Evolutionary conservation across 1,140 invertebrate genomes (phyloP).

Genomic region (Spodoptera litura): DNA sequence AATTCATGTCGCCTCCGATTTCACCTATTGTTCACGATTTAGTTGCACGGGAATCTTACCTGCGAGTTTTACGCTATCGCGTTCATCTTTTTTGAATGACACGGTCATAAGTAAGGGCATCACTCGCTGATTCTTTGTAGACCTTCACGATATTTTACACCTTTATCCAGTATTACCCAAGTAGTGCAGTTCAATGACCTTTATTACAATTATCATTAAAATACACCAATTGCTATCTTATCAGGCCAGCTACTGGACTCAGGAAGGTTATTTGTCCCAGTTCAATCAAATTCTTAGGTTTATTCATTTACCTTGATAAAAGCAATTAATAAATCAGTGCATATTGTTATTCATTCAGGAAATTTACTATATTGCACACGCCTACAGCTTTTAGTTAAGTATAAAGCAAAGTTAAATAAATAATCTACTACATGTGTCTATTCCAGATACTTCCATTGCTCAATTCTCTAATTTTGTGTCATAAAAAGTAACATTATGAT

Average conservation of each 20-base stretch:
- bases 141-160: slow-evolving; percentile 12
- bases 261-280: slow-evolving; percentile 23
- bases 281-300: not conserved
- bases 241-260: slow-evolving; percentile 26
- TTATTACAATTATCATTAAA: slow-evolving; percentile 56
- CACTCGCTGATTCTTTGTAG: slow-evolving; percentile 15
- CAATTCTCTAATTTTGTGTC: slow-evolving; percentile 1
- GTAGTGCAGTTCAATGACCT: slow-evolving; percentile 53
- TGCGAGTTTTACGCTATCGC: slow-evolving; percentile 61
- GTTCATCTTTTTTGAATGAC: slow-evolving; percentile 55
- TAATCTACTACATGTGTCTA: not conserved
- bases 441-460: slow-evolving; percentile 12
- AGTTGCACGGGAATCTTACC: slow-evolving; percentile 55
- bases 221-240: slow-evolving; percentile 48
- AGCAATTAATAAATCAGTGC: no score
- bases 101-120: slow-evolving; percentile 63
- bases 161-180: slow-evolving; percentile 21
- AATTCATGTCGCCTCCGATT: slow-evolving; percentile 62
- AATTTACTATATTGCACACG: not conserved
- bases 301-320: not conserved
- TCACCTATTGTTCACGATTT: slow-evolving; percentile 77
- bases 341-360: no score
- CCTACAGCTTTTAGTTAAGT: not conserved
- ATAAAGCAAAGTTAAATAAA: not conserved
- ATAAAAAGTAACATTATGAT: slow-evolving; percentile 32